phyloP scores from a whole-genome alignment of 2,113 vertebrate species.

The Sardina pilchardus region DNA sequence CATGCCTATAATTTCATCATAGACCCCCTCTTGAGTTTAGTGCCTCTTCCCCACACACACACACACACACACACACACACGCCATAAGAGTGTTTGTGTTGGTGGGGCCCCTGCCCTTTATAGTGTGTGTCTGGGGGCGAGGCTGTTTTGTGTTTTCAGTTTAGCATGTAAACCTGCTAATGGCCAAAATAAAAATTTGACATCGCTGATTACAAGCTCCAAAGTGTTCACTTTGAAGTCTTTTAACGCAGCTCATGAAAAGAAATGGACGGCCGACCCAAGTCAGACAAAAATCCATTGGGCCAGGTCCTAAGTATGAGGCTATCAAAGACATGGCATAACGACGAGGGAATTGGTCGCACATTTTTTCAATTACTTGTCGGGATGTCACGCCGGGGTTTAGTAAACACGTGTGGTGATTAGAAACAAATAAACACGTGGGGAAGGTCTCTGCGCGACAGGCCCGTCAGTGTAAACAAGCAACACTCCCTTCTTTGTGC shows the following conservation, averaged over 20 bases:
- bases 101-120: background rate
- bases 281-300: conserved; percentile 26
- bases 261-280: conserved; percentile 7
- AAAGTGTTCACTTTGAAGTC: conserved; percentile 39
- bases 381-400: conserved; percentile 24
- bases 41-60: background rate
- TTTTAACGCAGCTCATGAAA: conserved; percentile 32
- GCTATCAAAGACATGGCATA: conserved; percentile 35
- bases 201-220: conserved; percentile 30
- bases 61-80: too few species aligned
- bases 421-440: conserved; percentile 56
- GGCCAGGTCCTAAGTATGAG: conserved; percentile 5
- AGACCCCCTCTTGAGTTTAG: background rate
- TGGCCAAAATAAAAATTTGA: conserved; percentile 40
- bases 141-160: background rate
- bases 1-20: background rate
- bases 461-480: conserved; percentile 38
- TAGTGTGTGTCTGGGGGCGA: background rate
- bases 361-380: conserved; percentile 44
- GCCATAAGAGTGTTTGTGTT: background rate
- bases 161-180: conserved; percentile 28
- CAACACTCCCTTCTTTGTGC: background rate
- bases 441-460: conserved; percentile 25
- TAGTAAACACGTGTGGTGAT: conserved; percentile 50
- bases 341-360: conserved; percentile 25